Evolutionary conservation across 1,140 invertebrate genomes (phyloP), one percentile per base, ranked within the genome.

Genomic region (Drosophila setifemur): DNA sequence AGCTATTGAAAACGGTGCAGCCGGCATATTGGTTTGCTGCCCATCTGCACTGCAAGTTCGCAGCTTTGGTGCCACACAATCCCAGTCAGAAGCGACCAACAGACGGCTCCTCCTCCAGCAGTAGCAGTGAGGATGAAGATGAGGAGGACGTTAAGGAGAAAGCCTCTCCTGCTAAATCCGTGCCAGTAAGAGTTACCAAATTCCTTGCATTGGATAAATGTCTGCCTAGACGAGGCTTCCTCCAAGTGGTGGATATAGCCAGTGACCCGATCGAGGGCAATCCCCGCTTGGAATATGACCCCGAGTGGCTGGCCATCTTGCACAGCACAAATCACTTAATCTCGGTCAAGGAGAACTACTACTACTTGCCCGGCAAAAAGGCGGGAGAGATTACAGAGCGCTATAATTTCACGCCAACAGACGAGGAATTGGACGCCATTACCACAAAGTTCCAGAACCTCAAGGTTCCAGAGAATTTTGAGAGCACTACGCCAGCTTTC

Each of bases 181-280:
- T 31, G 9, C 50, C 57, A 72, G 78, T 72, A 4, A 23, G 60
- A 1, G 73, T 92, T 23, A 99, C 98, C 0, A 97, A 96, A 91
- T 99, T 99, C 91, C 91, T 99, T 55, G 97, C 98, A 1, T 91
- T 99, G 5, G 98, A 99, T 90, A 99, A 99, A 92, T 98, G 98
- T 91, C 91, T 99, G 25, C 97, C 97, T 0, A 93, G 93, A 73
- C 92, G 97, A 74, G 93, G 95, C 53, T 99, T 98, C 91, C 91
- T 99, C 52, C 97, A 98, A 92, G 92, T 96, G 42, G 47, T 94
- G 7, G 92, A 94, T 28, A 72, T 94, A 21, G 53, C 69, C 5
- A 54, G 28, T 12, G 63, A 26, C 5, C 31, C 91, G 53, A 33
- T 6, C 3, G 40, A 66, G 2, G 57, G 91, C 23, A 90, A 92